Base-by-base conservation (phyloP, 2,888 invertebrate species). In the Hirtodrosophila alboralis region DNA sequence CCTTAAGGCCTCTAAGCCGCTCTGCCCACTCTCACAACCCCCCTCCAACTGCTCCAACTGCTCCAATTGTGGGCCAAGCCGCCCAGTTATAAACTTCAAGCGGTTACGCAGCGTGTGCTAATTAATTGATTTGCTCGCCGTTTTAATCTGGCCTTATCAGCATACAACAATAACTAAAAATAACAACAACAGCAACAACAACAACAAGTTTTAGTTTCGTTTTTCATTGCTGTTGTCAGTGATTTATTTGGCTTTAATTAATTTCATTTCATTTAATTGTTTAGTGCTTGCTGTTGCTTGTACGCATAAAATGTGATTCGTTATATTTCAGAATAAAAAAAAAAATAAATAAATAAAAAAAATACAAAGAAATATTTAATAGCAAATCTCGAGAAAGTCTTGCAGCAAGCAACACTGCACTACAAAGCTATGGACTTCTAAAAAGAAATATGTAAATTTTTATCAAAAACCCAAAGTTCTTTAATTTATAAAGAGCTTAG, bases 171-270 rank as follows among this genome's bases (percentile, higher is more conserved):
- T 31, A 48, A 23, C 14, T 5, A 23, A 6, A 23, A 28, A 13
- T 8, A 26, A 14, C 33, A 43, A 18, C n/a, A 31, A n/a, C 28
- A 41, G 26, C 12, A 30, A n/a, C 12, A 16, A 18, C 28, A 21
- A 14, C 36, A 33, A 38, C 31, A 38, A 38, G 27, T 54, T 52
- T 60, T 54, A 27, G 34, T 65, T 63, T 65, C 52, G 37, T 57
- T 61, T 47, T 66, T 57, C 36, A 59, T 18, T 33, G 34, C 13
- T 7, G 45, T 45, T 51, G 52, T 51, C 49, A 26, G 44, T 80
- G 80, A 80, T 78, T 78, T 80, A 65, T 80, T 57, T 66, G 60
- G 57, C 60, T 52, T 65, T 84, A 84, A 80, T 76, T 76, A 64
- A 76, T 80, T 73, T 65, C 45, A 76, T 80, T 73, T 65, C 45